These are phyloP conservation scores for Crenuchus spilurus DNA, from an alignment of 2,797 vertebrate species.

Conservation along the genomic window DNA sequence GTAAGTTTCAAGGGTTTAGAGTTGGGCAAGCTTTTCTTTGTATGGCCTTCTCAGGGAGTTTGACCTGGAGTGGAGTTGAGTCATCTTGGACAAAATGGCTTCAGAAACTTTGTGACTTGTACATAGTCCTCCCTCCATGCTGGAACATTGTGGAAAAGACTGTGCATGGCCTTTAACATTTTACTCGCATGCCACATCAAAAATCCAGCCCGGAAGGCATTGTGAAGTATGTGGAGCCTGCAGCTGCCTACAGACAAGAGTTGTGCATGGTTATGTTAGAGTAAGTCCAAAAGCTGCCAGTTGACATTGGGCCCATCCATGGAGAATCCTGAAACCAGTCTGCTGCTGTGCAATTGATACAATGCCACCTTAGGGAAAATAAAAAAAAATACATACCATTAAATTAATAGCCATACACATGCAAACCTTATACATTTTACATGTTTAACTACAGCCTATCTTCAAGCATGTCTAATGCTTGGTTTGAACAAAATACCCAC, in stretches of 20 bases:
- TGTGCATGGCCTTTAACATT: conserved; percentile 13
- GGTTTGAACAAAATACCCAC: too few species aligned
- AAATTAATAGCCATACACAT: too few species aligned
- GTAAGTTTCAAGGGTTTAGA: too few species aligned
- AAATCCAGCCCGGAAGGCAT: conserved; percentile 25
- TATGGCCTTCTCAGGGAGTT: too few species aligned
- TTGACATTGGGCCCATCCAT: conserved; percentile 37
- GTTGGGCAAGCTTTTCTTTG: too few species aligned
- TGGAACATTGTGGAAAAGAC: conserved; percentile 27
- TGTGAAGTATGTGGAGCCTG: conserved; percentile 27
- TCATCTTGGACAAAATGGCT: conserved; percentile 15
- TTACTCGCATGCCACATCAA: conserved; percentile 11
- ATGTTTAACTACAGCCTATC: too few species aligned
- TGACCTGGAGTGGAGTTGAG: too few species aligned
- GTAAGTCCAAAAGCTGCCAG: conserved; percentile 29
- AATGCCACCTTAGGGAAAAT: background rate
- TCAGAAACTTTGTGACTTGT: background rate
- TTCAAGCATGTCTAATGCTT: too few species aligned
- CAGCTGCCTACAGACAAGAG: conserved; percentile 28
- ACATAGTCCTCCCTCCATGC: conserved; percentile 28
- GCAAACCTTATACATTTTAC: too few species aligned
- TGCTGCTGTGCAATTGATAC: background rate
- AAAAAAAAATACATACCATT: background rate
- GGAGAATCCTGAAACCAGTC: conserved; percentile 5
- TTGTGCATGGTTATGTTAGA: conserved; percentile 35